Conservation (phyloP, 2,888 invertebrate genomes). For the Julus scanicus region DNA sequence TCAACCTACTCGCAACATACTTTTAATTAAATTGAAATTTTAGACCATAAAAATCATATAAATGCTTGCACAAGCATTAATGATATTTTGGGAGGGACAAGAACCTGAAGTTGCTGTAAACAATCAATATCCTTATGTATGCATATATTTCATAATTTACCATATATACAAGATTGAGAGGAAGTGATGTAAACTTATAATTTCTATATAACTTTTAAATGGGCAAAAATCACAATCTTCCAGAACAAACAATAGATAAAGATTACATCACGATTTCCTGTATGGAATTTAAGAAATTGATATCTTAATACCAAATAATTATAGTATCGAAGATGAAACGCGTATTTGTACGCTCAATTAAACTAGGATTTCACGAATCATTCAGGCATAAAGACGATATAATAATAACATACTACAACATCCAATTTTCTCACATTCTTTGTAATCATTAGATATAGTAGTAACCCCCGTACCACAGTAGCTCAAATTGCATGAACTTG, state of each 20-base stretch:
- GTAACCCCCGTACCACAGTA: too few species aligned
- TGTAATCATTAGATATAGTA: too few species aligned
- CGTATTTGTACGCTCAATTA: slow-evolving; percentile 15
- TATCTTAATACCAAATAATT: background rate
- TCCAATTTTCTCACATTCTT: too few species aligned
- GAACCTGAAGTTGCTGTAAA: too few species aligned
- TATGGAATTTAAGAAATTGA: background rate
- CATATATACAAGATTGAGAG: background rate
- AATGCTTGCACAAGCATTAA: too few species aligned
- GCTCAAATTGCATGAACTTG: too few species aligned
- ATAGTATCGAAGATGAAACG: background rate
- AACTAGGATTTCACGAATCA: background rate
- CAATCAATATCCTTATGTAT: too few species aligned
- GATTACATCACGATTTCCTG: background rate
- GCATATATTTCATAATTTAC: too few species aligned
- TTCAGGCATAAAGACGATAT: background rate
- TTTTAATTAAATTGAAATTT: too few species aligned
- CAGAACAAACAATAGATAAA: background rate
- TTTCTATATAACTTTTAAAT: background rate
- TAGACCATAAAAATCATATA: too few species aligned
- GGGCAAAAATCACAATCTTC: background rate
- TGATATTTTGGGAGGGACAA: too few species aligned
- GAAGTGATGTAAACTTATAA: background rate
- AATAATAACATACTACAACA: background rate
- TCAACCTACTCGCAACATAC: too few species aligned